Conservation (phyloP, 2,113 vertebrate genomes). For the Barbus barbus region DNA sequence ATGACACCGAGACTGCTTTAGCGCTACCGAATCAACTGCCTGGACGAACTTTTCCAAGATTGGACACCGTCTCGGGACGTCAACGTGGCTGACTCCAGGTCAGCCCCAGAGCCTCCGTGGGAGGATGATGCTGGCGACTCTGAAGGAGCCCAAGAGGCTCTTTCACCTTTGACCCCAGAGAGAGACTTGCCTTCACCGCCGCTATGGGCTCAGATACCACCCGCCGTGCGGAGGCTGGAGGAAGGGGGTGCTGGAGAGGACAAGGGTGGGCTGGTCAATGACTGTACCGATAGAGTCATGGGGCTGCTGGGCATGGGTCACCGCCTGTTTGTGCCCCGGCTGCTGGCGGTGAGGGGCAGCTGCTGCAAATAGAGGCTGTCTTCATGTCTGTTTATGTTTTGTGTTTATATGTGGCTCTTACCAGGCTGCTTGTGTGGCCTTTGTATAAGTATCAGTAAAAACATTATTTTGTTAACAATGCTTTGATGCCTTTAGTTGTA, state of each 20-base stretch:
- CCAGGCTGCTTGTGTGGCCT: background rate
- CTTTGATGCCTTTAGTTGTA: background rate
- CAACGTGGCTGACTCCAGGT: constrained; percentile 52
- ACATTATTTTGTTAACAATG: background rate
- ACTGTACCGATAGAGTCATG: constrained; percentile 90
- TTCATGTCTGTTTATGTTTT: background rate
- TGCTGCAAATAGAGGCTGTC: background rate
- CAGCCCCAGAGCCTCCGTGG: constrained; percentile 41
- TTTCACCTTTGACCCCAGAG: constrained; percentile 81
- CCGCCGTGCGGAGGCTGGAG: constrained; percentile 83
- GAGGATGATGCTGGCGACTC: constrained; percentile 42
- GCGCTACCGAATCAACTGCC: background rate
- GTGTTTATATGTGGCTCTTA: background rate
- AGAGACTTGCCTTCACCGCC: constrained; percentile 78
- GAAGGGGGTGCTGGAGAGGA: constrained; percentile 82
- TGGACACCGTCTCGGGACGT: background rate
- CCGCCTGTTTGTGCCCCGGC: constrained; percentile 94
- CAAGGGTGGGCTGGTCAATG: constrained; percentile 83
- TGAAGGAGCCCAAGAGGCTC: constrained; percentile 70
- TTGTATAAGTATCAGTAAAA: background rate
- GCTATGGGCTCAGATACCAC: constrained; percentile 74
- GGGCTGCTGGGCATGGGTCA: constrained; percentile 98
- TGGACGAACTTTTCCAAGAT: constrained; percentile 1
- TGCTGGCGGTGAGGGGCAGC: constrained; percentile 92
- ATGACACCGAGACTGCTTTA: constrained; percentile 27